phyloP scores from a whole-genome alignment of 2,797 vertebrate genomes.

The Notolabrus celidotus region DNA sequence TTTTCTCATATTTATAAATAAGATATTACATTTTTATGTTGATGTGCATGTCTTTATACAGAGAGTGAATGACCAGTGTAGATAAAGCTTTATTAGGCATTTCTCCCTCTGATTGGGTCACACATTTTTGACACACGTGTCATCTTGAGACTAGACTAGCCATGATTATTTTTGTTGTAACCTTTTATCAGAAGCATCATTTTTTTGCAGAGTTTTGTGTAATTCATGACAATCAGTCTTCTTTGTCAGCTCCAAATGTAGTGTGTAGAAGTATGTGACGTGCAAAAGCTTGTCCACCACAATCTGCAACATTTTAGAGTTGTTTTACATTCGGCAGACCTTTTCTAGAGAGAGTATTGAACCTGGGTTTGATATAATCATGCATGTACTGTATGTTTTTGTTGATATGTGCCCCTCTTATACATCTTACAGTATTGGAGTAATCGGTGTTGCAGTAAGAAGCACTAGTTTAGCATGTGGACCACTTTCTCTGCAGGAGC shows the following conservation, averaged over 20 bases:
- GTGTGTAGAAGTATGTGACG: background rate
- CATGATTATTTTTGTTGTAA: background rate
- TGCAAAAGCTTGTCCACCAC: background rate
- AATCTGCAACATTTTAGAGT: background rate
- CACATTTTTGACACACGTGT: background rate
- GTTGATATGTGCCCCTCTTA: too few relatives aligned
- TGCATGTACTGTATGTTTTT: too few relatives aligned
- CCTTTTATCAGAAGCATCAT: background rate
- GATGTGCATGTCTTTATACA: background rate
- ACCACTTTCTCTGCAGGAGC: conserved; percentile 22
- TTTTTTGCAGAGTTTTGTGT: background rate
- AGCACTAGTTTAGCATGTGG: background rate
- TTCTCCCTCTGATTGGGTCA: conserved; percentile 1
- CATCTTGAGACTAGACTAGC: background rate
- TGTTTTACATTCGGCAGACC: background rate
- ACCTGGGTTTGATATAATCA: background rate
- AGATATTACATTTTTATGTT: background rate
- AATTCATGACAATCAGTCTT: background rate
- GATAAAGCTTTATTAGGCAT: background rate
- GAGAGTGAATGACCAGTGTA: background rate
- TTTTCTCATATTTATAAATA: background rate
- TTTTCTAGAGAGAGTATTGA: background rate
- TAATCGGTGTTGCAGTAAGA: conserved; percentile 5
- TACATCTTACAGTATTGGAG: background rate
- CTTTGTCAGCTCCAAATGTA: background rate